Evolutionary conservation across 37 sponge, comb jelly and placozoan genomes (phyloP), one percentile per base, ranked within the genome.

Genomic region (Spongilla lacustris): DNA sequence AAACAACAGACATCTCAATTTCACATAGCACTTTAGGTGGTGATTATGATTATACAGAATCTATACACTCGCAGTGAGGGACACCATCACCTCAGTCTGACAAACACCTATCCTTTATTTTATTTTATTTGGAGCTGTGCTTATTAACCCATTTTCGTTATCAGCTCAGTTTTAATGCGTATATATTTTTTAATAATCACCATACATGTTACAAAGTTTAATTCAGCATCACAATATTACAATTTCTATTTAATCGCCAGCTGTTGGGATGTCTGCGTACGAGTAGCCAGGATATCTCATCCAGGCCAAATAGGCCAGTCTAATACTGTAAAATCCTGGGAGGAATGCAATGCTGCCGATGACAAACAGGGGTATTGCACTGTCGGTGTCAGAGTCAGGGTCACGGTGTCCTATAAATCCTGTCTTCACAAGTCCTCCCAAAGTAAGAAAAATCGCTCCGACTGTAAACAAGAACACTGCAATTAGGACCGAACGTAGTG

Each of bases 251-350:
- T 66, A 67, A 26, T 84, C 84, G 22, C 41, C n/a, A n/a, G n/a
- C 84, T 68, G 66, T 50, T 25, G 87, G 89, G 23, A 91, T 91
- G 50, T 91, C 91, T 34, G 69, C 82, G 74, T 68, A 91, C 9
- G 91, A 86, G 67, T 66, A 91, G 0, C 91, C 91, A 41, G 32
- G 78, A 58, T 91, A 91, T 0, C 91, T 87, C 29, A 50, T 86
- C 72, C 75, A 91, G 4, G 91, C 91, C 58, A 81, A 86, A 66
- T 82, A 86, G 2, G 91, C 91, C 50, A 87, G 72, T 35, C 91
- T 79, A n/a, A 91, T 83, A 50, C 86, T 71, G 70, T 91, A 91
- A 5, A 79, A 67, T 33, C 91, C 91, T 11, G 91, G 91, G 9
- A 91, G 29, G 73, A 91, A 91, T 3, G 67, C 27, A 12, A 91